phyloP scores from a whole-genome alignment of 2,888 invertebrate species.

The Lobophora halterata region DNA sequence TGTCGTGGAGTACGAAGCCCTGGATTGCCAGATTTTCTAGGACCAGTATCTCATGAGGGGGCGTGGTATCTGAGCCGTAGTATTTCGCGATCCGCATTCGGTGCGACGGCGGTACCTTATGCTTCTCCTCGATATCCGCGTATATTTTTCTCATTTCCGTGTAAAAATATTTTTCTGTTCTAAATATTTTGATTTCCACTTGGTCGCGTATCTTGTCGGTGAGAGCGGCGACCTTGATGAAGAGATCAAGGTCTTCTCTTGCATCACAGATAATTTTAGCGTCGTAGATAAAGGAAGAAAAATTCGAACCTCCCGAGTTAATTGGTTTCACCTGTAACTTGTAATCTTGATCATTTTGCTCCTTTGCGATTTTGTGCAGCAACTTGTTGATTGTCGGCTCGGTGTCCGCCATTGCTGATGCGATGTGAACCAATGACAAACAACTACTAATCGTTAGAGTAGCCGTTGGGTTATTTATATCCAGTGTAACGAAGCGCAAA shows the following conservation, averaged over 20 bases:
- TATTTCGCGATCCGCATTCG: slow-evolving; percentile 35
- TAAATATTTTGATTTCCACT: slow-evolving; percentile 14
- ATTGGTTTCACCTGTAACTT: slow-evolving; percentile 38
- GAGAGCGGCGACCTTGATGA: slow-evolving; percentile 48
- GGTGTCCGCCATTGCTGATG: slow-evolving; percentile 43
- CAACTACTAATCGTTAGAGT: background rate
- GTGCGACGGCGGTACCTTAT: slow-evolving; percentile 30
- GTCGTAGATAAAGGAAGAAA: slow-evolving; percentile 44
- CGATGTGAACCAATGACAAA: background rate
- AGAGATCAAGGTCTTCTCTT: slow-evolving; percentile 42
- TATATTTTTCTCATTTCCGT: slow-evolving; percentile 24
- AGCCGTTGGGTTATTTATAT: background rate
- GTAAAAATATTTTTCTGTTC: slow-evolving; percentile 30
- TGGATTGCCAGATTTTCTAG: slow-evolving; percentile 33
- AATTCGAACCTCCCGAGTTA: slow-evolving; percentile 50
- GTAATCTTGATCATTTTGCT: slow-evolving; percentile 35
- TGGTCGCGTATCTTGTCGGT: slow-evolving; percentile 17
- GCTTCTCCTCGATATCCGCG: slow-evolving; percentile 25
- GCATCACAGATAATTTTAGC: slow-evolving; percentile 34
- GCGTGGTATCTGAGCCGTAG: slow-evolving; percentile 34
- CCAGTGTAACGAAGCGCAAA: too few relatives aligned
- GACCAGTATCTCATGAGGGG: slow-evolving; percentile 43
- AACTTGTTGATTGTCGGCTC: slow-evolving; percentile 32
- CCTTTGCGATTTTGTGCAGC: slow-evolving; percentile 39
- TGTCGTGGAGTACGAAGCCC: slow-evolving; percentile 41